Base-by-base conservation (phyloP, 2,113 vertebrate species). In the Hyaena hyaena region DNA sequence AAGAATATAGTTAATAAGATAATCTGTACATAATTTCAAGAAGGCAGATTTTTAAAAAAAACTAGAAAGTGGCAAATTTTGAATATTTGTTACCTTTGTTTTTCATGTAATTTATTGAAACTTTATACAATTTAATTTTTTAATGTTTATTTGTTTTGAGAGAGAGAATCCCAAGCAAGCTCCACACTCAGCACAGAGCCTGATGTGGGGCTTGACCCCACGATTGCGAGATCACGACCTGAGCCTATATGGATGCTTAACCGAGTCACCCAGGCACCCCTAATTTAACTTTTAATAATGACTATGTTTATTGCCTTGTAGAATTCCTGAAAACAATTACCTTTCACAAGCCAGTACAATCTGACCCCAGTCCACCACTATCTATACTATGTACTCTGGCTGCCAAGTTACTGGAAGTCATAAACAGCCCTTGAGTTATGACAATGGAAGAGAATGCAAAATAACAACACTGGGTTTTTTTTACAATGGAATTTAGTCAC, bases 241-340 rank as follows among this genome's bases (percentile, higher is more conserved):
- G 55, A 58, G 19, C 55, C 55, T 58, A 58, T 21, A 58, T 7
- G 19, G 55, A 58, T 58, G 55, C 55, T 58, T 58, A 58, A 58
- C 16, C 55, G 55, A 58, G 55, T 4, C 19, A 58, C 19, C 19
- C 55, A 58, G 55, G 58, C 19, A 8, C 21, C 58, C 58, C 58
- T 28, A 76, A 88, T 43, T 48, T 79, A 55, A 93, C 94, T 95
- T 83, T 94, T 88, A 92, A 74, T 63, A 88, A 83, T 55, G 3
- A 26, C 88, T 53, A 58, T n/a, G 39, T 90, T 95, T 97, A 88
- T 95, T 39, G 66, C 39, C 68, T 92, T 94, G 31, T 15, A 80
- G 74, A 90, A 92, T 92, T 90, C 24, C 80, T 88, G 28, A 88
- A 58, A 92, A 80, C 19, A 84, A 19, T 48, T 26, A 69, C 55